Percentiles rank a stretch among this genome's conserved stretches.
Conservation (phyloP, 2,113 vertebrate genomes). For the Hystrix cristata region DNA sequence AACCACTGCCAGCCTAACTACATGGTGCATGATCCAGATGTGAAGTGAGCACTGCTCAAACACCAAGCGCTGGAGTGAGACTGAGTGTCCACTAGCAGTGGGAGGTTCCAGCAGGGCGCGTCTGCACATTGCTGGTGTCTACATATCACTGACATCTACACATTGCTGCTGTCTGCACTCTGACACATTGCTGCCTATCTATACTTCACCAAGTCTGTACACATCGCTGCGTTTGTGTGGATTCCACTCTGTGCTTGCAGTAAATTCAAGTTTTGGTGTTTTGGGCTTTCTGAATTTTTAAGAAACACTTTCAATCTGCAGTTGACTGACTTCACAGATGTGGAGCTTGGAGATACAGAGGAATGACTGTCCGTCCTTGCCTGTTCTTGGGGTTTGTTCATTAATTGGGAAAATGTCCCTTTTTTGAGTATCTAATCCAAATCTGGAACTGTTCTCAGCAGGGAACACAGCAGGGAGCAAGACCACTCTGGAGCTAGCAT, state of each 20-base stretch:
- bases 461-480: background rate
- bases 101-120: too few relatives aligned
- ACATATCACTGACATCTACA: background rate
- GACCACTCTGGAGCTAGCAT: background rate
- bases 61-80: background rate
- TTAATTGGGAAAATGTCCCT: background rate
- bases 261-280: background rate
- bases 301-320: background rate
- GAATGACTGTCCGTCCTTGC: background rate
- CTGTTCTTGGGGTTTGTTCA: background rate
- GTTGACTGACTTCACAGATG: background rate
- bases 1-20: background rate
- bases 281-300: background rate
- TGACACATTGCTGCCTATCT: too few relatives aligned
- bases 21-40: too few relatives aligned
- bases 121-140: background rate
- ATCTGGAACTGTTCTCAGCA: background rate
- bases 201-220: too few relatives aligned
- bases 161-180: background rate
- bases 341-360: background rate
- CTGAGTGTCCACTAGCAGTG: accelerated
- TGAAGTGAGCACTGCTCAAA: background rate
- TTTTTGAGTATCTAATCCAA: background rate
- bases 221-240: background rate
- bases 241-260: background rate